Conservation (phyloP, 2,113 vertebrate genomes). For the Panthera leo region DNA sequence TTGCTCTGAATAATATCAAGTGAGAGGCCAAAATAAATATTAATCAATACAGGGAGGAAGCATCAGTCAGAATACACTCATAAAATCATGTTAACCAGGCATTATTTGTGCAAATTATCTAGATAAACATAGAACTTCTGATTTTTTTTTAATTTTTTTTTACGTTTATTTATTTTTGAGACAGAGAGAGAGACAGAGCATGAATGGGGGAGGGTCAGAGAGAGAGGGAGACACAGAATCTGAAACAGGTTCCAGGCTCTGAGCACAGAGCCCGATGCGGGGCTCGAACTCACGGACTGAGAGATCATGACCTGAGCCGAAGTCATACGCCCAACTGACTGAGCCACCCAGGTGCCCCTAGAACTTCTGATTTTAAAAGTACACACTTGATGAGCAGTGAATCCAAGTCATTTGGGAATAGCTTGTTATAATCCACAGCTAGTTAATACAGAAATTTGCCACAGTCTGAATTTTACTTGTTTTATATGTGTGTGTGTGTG, state of each 20-base stretch:
- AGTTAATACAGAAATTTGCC: background rate
- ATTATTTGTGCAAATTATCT: background rate
- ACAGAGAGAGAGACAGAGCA: too few species aligned
- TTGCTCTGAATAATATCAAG: background rate
- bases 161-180: too few species aligned
- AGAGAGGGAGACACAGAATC: too few species aligned
- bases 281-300: too few species aligned
- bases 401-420: background rate
- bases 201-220: too few species aligned
- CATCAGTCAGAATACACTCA: background rate
- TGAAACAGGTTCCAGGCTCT: too few species aligned
- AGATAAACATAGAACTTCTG: background rate
- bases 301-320: too few species aligned
- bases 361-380: background rate
- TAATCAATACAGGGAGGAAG: background rate
- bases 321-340: too few species aligned
- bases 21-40: background rate
- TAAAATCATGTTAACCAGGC: background rate
- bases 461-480: background rate
- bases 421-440: background rate
- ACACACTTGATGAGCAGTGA: background rate
- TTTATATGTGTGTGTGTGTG: too few species aligned
- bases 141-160: background rate
- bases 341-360: too few species aligned
- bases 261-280: too few species aligned